Evolutionary conservation across 2,797 vertebrate genomes (phyloP), one percentile per base, ranked within the genome.

Genomic region (Cuniculus paca): DNA sequence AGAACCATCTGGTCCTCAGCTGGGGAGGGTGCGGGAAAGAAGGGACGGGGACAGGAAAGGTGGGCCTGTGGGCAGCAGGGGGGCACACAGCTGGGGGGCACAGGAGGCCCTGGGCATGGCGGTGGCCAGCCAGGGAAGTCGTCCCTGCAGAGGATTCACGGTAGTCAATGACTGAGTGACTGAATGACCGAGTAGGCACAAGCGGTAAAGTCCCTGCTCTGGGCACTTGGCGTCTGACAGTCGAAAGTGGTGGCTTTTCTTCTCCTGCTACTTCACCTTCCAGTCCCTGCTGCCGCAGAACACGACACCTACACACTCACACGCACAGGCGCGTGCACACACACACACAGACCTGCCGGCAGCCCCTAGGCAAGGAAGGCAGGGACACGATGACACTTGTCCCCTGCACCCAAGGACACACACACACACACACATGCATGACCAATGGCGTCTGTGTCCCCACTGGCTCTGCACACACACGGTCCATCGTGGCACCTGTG

Each of bases 221-320:
- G 63, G 48, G 74, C 54, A 52, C 58, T 56, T 81, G 79, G 50
- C 70, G 63, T 52, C 60, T 89, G 86, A 74, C 42, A 61, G 28
- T 54, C 70, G 12, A 63, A 86, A 63, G 34, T n/a, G 87, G 80
- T 83, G 88, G 50, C 89, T 95, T 75, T 86, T 84, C 91, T 86
- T 54, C 83, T 78, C 75, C 63, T 87, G 74, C 89, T 74, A 81
- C 94, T 72, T 87, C 60, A 13, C 90, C 94, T 92, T 89, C 80
- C 45, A 48, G 9, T 48, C 45, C 22, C 74, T 4, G 36, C 84
- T 13, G 39, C 65, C 39, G 52, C 19, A 65, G 85, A 86, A 75
- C 70, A 60, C 90, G 31, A 24, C 34, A 56, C 89, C 72, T 28
- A 36, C 86, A 42, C 28, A 60, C 65, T 22, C 52, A 56, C 79